These are phyloP conservation scores for Chlorops oryzae DNA, from an alignment of 1,140 invertebrate species.

Conservation along the genomic window DNA sequence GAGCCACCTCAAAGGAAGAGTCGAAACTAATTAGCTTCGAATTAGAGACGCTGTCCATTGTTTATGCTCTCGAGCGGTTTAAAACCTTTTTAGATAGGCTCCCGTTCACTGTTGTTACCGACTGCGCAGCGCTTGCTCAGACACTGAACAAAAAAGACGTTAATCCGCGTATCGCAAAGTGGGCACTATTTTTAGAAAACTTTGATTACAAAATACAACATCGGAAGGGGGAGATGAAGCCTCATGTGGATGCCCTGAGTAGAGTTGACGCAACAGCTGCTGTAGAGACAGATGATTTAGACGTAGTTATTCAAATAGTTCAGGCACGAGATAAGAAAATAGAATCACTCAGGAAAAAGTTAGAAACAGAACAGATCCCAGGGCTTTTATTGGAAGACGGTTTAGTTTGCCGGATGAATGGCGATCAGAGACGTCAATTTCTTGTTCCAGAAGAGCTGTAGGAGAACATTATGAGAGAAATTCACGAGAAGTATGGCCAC, in stretches of 20 bases:
- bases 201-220: slow-evolving; percentile 25
- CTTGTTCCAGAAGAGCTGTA: not conserved
- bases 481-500: not conserved
- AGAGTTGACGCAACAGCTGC: not conserved
- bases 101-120: not conserved
- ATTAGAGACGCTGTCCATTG: not conserved
- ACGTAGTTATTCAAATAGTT: not conserved
- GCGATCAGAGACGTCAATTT: not conserved
- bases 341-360: not conserved
- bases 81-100: not conserved
- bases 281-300: not conserved
- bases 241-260: slow-evolving; percentile 30
- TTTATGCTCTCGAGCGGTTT: not conserved
- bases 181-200: slow-evolving; percentile 30
- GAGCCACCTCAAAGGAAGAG: not conserved
- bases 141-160: not conserved
- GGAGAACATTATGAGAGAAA: not conserved
- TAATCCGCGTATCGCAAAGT: slow-evolving; percentile 21
- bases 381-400: not conserved
- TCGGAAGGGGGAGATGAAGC: slow-evolving; percentile 15
- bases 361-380: not conserved
- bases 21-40: not conserved
- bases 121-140: not conserved
- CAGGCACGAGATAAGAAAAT: not conserved
- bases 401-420: not conserved